Evolutionary conservation across 2,888 invertebrate genomes (phyloP).

Genomic region (Eueremaeus valkanovi): DNA sequence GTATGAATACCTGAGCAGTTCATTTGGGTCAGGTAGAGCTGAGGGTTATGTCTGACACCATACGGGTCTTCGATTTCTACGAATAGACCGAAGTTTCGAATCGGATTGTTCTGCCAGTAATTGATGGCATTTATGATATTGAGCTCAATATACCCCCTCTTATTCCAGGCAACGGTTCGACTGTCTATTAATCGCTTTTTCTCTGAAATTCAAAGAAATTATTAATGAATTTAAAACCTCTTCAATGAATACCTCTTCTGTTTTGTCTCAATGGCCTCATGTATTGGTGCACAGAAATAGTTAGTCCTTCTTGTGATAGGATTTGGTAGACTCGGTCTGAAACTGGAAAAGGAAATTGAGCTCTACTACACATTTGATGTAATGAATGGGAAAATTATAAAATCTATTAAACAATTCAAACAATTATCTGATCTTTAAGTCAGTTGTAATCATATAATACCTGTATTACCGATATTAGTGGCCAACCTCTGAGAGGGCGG

Average conservation of each 20-base stretch:
- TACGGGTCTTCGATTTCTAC: conserved; percentile 46
- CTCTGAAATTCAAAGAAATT: conserved; percentile 39
- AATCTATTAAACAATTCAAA: too few relatives aligned
- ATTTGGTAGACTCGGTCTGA: neutral
- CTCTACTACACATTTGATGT: neutral
- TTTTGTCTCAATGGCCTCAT: conserved; percentile 45
- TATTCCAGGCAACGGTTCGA: conserved; percentile 43
- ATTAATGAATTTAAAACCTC: neutral
- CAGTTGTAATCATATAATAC: neutral
- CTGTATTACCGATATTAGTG: neutral
- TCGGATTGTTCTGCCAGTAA: conserved; percentile 45
- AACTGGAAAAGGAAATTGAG: neutral
- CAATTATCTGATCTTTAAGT: too few relatives aligned
- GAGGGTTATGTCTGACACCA: conserved; percentile 44
- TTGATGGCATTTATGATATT: conserved; percentile 44
- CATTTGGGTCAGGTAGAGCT: conserved; percentile 45
- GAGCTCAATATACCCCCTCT: conserved; percentile 47
- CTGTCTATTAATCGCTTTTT: conserved; percentile 46
- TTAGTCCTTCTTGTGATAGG: conserved; percentile 42
- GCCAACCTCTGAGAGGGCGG: neutral
- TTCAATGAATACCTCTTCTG: conserved; percentile 42
- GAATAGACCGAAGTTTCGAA: conserved; percentile 46
- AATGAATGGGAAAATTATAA: too few relatives aligned
- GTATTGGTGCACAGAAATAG: conserved; percentile 46
- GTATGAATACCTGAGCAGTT: conserved; percentile 46